phyloP scores from a whole-genome alignment of 2,113 vertebrate species.

The Catagonus wagneri region DNA sequence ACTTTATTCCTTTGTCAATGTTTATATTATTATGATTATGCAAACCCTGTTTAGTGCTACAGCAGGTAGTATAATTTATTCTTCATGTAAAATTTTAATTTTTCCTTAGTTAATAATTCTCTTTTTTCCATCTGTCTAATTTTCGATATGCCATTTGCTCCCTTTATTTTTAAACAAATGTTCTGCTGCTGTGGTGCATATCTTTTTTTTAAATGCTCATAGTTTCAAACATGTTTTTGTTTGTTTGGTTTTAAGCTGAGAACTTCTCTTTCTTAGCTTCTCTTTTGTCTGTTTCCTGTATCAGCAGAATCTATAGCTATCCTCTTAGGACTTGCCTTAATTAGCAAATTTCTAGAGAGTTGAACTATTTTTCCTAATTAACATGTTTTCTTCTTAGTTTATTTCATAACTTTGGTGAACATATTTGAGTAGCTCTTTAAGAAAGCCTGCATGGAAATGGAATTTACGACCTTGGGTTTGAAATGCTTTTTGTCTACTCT shows the following conservation, averaged over 20 bases:
- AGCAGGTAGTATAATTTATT: not conserved
- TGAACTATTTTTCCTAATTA: not conserved
- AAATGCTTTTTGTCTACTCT: not conserved
- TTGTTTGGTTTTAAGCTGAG: conserved; percentile 20
- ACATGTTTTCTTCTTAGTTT: not conserved
- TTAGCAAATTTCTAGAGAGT: not conserved
- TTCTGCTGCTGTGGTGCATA: conserved; percentile 21
- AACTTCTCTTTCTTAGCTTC: not conserved
- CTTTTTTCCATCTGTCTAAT: not conserved
- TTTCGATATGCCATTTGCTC: conserved; percentile 10
- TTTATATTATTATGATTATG: conserved; percentile 35
- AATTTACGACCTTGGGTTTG: not conserved
- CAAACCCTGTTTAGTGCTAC: not conserved
- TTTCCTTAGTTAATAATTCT: conserved; percentile 28
- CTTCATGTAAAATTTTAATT: conserved; percentile 18
- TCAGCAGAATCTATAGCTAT: not conserved
- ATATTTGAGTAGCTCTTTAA: conserved; percentile 47
- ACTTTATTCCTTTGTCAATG: conserved; percentile 28
- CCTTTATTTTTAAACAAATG: not conserved
- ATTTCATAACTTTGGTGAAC: conserved; percentile 30
- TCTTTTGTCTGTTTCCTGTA: not conserved
- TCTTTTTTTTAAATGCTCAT: not conserved
- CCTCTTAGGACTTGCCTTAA: not conserved
- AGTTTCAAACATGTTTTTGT: not conserved
- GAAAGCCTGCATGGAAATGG: conserved; percentile 42